phyloP scores from a whole-genome alignment of 2,113 vertebrate genomes.

The Paraplagusia blochii region DNA sequence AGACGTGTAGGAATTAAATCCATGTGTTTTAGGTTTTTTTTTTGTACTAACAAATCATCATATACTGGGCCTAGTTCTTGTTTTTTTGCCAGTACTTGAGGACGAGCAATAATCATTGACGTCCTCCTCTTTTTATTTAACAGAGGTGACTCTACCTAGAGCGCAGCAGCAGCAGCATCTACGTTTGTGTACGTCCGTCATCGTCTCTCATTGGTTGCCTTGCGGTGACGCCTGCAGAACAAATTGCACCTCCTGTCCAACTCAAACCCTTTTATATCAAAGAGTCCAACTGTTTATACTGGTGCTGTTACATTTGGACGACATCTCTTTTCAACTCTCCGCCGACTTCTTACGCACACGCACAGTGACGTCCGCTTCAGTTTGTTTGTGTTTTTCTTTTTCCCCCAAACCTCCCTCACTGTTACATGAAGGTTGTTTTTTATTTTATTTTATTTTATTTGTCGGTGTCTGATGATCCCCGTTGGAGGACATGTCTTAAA shows the following conservation, averaged over 20 bases:
- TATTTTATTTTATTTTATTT: conserved; percentile 1
- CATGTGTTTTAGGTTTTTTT: not conserved
- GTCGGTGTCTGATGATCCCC: conserved; percentile 21
- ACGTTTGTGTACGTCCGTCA: conserved; percentile 9
- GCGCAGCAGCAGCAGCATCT: conserved; percentile 16
- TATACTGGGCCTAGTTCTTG: not conserved
- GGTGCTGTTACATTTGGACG: conserved; percentile 37
- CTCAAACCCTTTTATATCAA: conserved; percentile 39
- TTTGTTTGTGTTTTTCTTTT: not conserved
- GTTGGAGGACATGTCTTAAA: conserved; percentile 24
- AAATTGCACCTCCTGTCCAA: conserved; percentile 42
- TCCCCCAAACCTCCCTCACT: conserved; percentile 10
- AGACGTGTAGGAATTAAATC: conserved; percentile 8
- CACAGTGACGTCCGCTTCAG: not conserved
- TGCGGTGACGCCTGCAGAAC: conserved; percentile 18
- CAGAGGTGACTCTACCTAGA: conserved; percentile 14
- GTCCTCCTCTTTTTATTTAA: conserved; percentile 27
- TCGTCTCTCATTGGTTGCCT: conserved; percentile 25
- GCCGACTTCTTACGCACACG: conserved; percentile 14
- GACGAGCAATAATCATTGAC: conserved; percentile 35
- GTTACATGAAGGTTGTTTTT: conserved; percentile 11
- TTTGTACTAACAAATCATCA: not conserved
- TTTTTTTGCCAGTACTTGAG: not conserved
- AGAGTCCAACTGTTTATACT: conserved; percentile 51
- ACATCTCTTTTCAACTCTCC: not conserved